Evolutionary conservation across 2,797 vertebrate genomes (phyloP).

Genomic region (Gastrophryne carolinensis): DNA sequence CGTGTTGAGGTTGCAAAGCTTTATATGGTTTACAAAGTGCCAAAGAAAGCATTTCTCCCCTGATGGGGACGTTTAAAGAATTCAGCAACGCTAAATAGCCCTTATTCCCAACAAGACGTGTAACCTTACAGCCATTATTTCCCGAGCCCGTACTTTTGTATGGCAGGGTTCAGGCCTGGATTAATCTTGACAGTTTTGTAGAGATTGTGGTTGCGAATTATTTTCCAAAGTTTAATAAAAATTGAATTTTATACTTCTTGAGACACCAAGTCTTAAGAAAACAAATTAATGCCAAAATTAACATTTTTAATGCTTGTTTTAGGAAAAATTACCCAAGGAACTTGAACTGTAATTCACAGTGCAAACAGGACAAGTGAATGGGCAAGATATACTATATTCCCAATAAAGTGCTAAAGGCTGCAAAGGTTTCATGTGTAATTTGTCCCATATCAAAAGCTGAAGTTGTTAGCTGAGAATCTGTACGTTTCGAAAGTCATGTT

Average conservation of each 20-base stretch:
- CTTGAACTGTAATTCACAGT: slow-evolving; percentile 39
- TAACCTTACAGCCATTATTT: slow-evolving; percentile 1
- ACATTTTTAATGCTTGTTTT: slow-evolving; percentile 48
- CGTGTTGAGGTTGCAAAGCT: slow-evolving; percentile 60
- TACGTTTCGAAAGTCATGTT: not conserved
- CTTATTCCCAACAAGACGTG: slow-evolving; percentile 21
- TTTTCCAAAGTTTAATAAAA: slow-evolving; percentile 51
- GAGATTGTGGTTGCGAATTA: slow-evolving; percentile 48
- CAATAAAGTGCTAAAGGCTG: not conserved
- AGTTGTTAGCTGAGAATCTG: not conserved
- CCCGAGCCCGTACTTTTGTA: slow-evolving; percentile 16
- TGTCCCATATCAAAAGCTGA: slow-evolving; percentile 12
- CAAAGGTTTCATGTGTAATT: slow-evolving; percentile 28
- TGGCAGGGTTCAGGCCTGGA: slow-evolving; percentile 19
- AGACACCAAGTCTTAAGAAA: slow-evolving; percentile 42
- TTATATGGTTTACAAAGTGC: slow-evolving; percentile 62
- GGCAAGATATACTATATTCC: slow-evolving; percentile 12
- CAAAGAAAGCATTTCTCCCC: slow-evolving; percentile 67
- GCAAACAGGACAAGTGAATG: slow-evolving; percentile 35
- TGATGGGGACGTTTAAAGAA: slow-evolving; percentile 63
- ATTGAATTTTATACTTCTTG: slow-evolving; percentile 48
- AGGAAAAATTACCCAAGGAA: slow-evolving; percentile 46
- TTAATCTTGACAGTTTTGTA: slow-evolving; percentile 50
- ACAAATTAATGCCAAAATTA: slow-evolving; percentile 51
- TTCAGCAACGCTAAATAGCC: slow-evolving; percentile 48